A percentile compares a stretch with the other conserved stretches of the same genome.
Conservation (phyloP, 2,888 invertebrate genomes). For the Callyntrura sp. region DNA sequence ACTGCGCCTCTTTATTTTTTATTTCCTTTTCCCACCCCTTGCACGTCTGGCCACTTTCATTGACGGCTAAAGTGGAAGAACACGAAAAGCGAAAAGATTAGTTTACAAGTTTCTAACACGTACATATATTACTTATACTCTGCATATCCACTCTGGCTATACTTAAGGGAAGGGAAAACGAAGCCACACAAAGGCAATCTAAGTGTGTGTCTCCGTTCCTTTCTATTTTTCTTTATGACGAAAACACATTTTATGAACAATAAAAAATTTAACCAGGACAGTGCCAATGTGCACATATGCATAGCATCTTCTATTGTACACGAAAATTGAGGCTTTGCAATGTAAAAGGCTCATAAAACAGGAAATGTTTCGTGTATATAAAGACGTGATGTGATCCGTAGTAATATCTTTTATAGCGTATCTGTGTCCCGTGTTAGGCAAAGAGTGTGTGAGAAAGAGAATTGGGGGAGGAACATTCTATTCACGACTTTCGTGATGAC, state of each 20-base stretch:
- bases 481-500: constrained; percentile 42
- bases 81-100: background rate
- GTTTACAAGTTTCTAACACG: constrained; percentile 38
- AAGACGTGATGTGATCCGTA: constrained; percentile 44
- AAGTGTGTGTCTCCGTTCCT: background rate
- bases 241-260: constrained; percentile 63
- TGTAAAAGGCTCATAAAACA: constrained; percentile 38
- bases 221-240: constrained; percentile 31
- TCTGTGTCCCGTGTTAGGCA: background rate
- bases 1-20: constrained; percentile 34
- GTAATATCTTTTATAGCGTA: constrained; percentile 27
- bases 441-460: background rate
- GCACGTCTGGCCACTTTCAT: constrained; percentile 60
- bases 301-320: constrained; percentile 16
- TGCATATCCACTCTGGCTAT: constrained; percentile 27
- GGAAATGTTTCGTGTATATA: constrained; percentile 30
- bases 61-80: constrained; percentile 11
- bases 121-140: constrained; percentile 14
- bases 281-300: constrained; percentile 18
- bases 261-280: constrained; percentile 62
- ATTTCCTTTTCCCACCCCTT: background rate
- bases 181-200: constrained; percentile 36
- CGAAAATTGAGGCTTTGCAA: background rate
- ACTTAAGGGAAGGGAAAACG: constrained; percentile 28
- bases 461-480: background rate